Percentiles rank a stretch among this genome's conserved stretches.
Conservation (phyloP, 2,888 invertebrate species). For the Sipha maydis region DNA sequence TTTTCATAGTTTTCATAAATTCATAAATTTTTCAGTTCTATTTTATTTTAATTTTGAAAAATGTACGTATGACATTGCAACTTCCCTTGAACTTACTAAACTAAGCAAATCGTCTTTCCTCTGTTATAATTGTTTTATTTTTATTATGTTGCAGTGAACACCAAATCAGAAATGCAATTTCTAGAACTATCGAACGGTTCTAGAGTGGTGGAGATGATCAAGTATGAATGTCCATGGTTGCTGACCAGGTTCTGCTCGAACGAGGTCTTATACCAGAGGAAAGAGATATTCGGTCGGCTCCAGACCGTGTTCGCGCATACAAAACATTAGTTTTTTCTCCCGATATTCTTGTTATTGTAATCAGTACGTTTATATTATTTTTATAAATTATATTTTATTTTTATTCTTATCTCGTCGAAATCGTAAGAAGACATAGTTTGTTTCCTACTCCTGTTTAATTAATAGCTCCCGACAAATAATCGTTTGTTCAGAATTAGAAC, state of each 20-base stretch:
- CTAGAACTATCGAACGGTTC: slow-evolving; percentile 68
- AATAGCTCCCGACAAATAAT: slow-evolving; percentile 32
- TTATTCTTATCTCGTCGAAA: background rate
- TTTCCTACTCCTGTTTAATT: slow-evolving; percentile 50
- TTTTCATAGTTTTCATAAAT: too few species aligned
- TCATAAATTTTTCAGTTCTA: too few species aligned
- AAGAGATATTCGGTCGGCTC: slow-evolving; percentile 47
- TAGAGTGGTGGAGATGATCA: slow-evolving; percentile 71
- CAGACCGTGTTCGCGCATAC: background rate
- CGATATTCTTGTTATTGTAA: background rate
- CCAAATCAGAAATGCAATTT: slow-evolving; percentile 74
- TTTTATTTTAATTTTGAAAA: too few species aligned
- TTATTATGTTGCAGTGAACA: slow-evolving; percentile 71
- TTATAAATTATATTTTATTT: background rate
- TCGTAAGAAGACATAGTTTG: background rate
- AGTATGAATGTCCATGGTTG: slow-evolving; percentile 75
- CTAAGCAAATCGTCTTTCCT: too few species aligned
- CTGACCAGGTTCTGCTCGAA: slow-evolving; percentile 72
- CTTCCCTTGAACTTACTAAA: too few species aligned
- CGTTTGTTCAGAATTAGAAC: background rate
- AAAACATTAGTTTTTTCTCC: slow-evolving; percentile 10
- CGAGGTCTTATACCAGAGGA: slow-evolving; percentile 70
- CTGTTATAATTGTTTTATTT: background rate
- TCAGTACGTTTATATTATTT: background rate
- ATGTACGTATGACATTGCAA: too few species aligned